Base-by-base conservation (phyloP, 2,113 vertebrate species). In the Nothobranchius kuhntae region DNA sequence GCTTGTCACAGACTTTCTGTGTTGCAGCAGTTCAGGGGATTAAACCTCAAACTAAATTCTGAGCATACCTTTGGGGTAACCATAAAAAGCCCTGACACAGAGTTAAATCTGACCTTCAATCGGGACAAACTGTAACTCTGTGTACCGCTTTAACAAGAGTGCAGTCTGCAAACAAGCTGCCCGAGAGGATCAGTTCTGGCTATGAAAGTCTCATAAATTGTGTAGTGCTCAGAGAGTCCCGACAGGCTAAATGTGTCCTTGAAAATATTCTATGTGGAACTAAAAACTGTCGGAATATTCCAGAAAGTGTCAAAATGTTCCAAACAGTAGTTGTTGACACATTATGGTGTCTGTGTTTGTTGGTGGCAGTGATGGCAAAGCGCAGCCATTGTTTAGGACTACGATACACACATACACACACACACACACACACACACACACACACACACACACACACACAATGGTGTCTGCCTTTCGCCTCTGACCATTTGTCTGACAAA, bases 121-220 rank as follows among this genome's bases (percentile, higher is more conserved):
- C 63, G 61, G 68, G 44, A 52, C 38, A 36, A 21, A n/a, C 24
- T 66, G 52, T 61, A 36, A 57, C 11, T 15, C 54, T 15, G 42
- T 53, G 51, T 15, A 15, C 40, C 13, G 45, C 40, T 46, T 65
- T 69, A 73, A n/a, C 0, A 10, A 69, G 73, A 61, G 58, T 35
- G 1, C 4, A 1, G 21, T 62, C 64, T 71, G 57, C 24, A 58
- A 63, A 11, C 42, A 47, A 75, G 54, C 17, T 30, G n/a, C 59
- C 67, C 52, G 44, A 60, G 51, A 76, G 78, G 68, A 65, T 68
- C 60, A 53, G 59, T 42, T 46, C 36, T 45, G 15, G 45, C 15
- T 42, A 40, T 53, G 17, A 56, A 56, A 68, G 73, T 30, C 30
- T 15, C 38, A 14, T 24, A 68, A 60, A 68, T 17, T 47, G 61